Conservation (phyloP, 2,888 invertebrate genomes). For the Hirtodrosophila histrioides region DNA sequence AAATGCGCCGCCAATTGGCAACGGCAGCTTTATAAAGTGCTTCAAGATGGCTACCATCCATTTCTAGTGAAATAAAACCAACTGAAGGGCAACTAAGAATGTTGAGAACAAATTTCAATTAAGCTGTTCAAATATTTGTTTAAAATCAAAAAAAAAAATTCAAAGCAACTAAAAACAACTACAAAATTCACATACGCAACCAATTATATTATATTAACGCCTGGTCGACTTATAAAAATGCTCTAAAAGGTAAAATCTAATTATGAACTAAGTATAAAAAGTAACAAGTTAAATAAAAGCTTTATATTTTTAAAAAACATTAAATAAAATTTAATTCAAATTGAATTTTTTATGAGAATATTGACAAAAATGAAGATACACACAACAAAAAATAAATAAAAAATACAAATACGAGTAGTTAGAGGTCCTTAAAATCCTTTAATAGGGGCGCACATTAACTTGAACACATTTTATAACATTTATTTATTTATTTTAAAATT, state of each 20-base stretch:
- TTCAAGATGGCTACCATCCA: background rate
- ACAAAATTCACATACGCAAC: background rate
- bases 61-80: background rate
- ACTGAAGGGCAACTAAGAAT: too few relatives aligned
- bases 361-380: too few relatives aligned
- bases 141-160: slow-evolving; percentile 2
- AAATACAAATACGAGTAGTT: too few relatives aligned
- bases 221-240: background rate
- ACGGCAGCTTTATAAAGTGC: background rate
- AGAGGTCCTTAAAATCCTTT: too few relatives aligned
- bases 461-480: too few relatives aligned
- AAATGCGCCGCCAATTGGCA: slow-evolving; percentile 9
- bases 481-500: too few relatives aligned
- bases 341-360: too few relatives aligned
- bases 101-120: slow-evolving; percentile 37
- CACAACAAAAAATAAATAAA: too few relatives aligned
- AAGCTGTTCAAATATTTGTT: slow-evolving; percentile 45
- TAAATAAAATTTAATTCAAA: too few relatives aligned
- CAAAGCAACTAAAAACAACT: slow-evolving; percentile 7
- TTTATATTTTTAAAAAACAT: too few relatives aligned
- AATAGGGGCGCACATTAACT: too few relatives aligned
- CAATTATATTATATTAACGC: background rate
- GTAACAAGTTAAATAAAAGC: background rate
- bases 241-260: background rate
- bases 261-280: background rate